Evolutionary conservation across 2,113 vertebrate species (phyloP), one percentile per base, ranked within the genome.

Genomic region (Corythaeola cristata): DNA sequence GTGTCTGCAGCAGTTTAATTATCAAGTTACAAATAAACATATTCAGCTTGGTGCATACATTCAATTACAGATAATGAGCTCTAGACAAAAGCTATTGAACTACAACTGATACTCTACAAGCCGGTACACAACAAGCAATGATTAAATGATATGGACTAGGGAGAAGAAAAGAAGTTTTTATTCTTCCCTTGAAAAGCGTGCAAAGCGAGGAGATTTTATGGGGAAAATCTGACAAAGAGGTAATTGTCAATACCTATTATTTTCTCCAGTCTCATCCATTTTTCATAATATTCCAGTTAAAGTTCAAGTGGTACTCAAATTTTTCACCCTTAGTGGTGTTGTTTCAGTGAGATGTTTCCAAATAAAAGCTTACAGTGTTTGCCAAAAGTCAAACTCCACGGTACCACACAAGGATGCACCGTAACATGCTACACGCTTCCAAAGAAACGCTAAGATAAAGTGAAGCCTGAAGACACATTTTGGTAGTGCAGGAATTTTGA

Each of bases 1-100:
- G 79, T 60, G 64, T 81, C 86, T 95, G 85, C 83, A 93, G 90
- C 68, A 94, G 95, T 73, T 95, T 96, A 95, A 95, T 97, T 93
- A 96, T 93, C 83, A 87, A 95, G 90, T 95, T 78, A 93, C 95
- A 96, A 94, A 96, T 92, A 96, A 96, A 97, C 93, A 96, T 93
- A 92, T 94, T 95, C 95, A 94, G 88, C 86, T 96, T 94, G 88
- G 80, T 95, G 88, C 95, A 94, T 92, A 96, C 86, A 97, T 95
- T 97, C 92, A 96, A 96, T 96, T 96, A 96, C 50, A 93, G 90
- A 94, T 95, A 97, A 97, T 67, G 80, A 95, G 92, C 95, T 92
- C 64, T 62, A 97, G 94, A 97, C 90, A 96, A 96, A 96, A 94
- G 95, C 95, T 94, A 89, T 67, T 94, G 92, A 97, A 97, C 83